These are phyloP conservation scores for Oryzias celebensis DNA, from an alignment of 2,113 vertebrate species.

Conservation along the genomic window DNA sequence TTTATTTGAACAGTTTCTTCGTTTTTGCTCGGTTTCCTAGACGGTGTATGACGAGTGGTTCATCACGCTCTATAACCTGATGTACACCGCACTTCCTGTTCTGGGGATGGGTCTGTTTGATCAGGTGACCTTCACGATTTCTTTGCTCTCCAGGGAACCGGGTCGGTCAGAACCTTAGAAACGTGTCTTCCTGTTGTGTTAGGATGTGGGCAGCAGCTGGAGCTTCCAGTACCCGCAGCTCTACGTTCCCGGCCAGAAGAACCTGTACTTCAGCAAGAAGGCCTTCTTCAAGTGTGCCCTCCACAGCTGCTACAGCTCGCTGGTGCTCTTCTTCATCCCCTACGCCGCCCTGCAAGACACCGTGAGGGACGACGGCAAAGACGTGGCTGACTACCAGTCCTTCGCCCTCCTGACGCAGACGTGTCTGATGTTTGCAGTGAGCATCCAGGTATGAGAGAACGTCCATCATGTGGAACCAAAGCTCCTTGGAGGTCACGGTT, in stretches of 20 bases:
- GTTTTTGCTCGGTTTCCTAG: constrained; percentile 65
- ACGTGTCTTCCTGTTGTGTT: constrained; percentile 44
- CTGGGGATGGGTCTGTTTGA: constrained; percentile 96
- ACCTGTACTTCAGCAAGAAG: constrained; percentile 89
- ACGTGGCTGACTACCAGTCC: constrained; percentile 91
- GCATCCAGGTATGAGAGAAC: constrained; percentile 81
- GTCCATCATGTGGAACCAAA: too few species aligned
- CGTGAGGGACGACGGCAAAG: constrained; percentile 82
- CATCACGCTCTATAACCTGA: constrained; percentile 93
- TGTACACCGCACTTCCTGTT: constrained; percentile 93
- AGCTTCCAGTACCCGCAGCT: constrained; percentile 89
- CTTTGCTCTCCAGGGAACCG: not conserved
- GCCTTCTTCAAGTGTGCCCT: constrained; percentile 87
- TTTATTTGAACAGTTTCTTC: not conserved
- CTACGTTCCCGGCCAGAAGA: constrained; percentile 88
- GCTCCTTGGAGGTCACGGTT: not conserved
- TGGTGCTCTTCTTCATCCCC: constrained; percentile 95
- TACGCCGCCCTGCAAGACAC: constrained; percentile 82
- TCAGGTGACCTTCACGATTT: constrained; percentile 80
- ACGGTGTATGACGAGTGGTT: constrained; percentile 96
- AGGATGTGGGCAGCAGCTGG: constrained; percentile 94
- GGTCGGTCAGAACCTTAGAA: not conserved
- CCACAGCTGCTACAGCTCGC: constrained; percentile 91
- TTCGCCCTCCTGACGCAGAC: constrained; percentile 91
- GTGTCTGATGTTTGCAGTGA: constrained; percentile 87